A percentile compares a stretch with the other conserved stretches of the same genome.
Conservation (phyloP, 2,113 vertebrate genomes). For the Marcusenius ussheri region DNA sequence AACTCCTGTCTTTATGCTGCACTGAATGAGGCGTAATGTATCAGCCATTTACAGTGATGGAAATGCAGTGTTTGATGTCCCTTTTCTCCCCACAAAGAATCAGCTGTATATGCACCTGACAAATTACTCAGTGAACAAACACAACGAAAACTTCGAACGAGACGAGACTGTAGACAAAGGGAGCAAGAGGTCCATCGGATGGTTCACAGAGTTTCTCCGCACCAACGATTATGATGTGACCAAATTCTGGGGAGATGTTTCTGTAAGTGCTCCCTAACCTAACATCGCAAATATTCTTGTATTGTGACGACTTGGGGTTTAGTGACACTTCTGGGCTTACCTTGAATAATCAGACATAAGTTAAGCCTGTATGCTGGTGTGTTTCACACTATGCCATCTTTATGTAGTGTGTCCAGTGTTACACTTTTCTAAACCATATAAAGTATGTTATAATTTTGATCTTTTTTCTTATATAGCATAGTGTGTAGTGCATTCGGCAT, state of each 20-base stretch:
- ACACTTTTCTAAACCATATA: neutral
- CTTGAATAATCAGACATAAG: neutral
- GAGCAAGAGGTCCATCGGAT: conserved; percentile 94
- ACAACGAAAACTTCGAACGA: conserved; percentile 90
- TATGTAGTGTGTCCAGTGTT: neutral
- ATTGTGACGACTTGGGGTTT: neutral
- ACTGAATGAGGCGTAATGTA: neutral
- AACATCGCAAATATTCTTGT: neutral
- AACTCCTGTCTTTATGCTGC: neutral
- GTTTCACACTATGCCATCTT: neutral
- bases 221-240: conserved; percentile 84
- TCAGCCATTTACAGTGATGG: neutral
- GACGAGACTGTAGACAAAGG: conserved; percentile 93
- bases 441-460: neutral
- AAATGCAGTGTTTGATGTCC: neutral
- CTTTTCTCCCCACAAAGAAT: conserved; percentile 61
- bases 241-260: conserved; percentile 97
- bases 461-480: neutral
- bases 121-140: conserved; percentile 98
- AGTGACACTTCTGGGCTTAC: neutral
- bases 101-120: conserved; percentile 97
- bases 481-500: neutral
- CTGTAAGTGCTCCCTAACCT: conserved; percentile 69
- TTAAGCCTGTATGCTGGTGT: neutral
- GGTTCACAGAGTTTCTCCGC: conserved; percentile 95